Conservation (phyloP, 2,888 invertebrate species). For the Osmoderma eremita region DNA sequence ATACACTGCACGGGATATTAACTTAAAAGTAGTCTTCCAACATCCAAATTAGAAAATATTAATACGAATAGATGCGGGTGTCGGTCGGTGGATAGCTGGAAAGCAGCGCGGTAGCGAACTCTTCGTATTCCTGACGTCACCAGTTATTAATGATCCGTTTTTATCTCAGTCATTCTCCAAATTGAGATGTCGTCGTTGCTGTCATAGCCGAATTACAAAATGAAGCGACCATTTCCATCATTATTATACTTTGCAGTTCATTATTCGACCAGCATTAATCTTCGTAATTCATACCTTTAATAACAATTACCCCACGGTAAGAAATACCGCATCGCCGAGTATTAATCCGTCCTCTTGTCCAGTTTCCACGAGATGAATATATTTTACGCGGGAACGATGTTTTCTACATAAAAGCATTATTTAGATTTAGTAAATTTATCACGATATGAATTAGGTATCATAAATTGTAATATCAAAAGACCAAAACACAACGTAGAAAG, state of each 20-base stretch:
- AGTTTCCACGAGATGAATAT: neutral
- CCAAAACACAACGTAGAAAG: no score
- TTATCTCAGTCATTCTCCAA: constrained; percentile 56
- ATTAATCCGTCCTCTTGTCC: constrained; percentile 1
- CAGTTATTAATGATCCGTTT: constrained; percentile 55
- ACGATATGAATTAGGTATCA: no score
- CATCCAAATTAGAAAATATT: constrained; percentile 48
- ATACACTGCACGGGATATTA: neutral
- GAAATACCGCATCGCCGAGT: neutral
- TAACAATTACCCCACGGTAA: constrained; percentile 29
- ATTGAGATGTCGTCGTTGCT: constrained; percentile 57
- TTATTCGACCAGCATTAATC: constrained; percentile 56
- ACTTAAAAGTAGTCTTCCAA: constrained; percentile 41
- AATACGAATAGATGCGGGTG: constrained; percentile 45
- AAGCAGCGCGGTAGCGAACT: constrained; percentile 32
- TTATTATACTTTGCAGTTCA: constrained; percentile 56
- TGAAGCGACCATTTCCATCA: constrained; percentile 55
- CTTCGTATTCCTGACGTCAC: constrained; percentile 54
- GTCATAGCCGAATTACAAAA: constrained; percentile 54
- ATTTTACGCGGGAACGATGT: no score
- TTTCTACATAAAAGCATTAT: no score
- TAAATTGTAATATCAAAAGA: no score
- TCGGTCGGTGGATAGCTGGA: constrained; percentile 15
- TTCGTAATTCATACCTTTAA: constrained; percentile 49
- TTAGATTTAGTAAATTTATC: no score